These are phyloP conservation scores for Lagocephalus sceleratus DNA, from an alignment of 2,797 vertebrate species.

Conservation along the genomic window DNA sequence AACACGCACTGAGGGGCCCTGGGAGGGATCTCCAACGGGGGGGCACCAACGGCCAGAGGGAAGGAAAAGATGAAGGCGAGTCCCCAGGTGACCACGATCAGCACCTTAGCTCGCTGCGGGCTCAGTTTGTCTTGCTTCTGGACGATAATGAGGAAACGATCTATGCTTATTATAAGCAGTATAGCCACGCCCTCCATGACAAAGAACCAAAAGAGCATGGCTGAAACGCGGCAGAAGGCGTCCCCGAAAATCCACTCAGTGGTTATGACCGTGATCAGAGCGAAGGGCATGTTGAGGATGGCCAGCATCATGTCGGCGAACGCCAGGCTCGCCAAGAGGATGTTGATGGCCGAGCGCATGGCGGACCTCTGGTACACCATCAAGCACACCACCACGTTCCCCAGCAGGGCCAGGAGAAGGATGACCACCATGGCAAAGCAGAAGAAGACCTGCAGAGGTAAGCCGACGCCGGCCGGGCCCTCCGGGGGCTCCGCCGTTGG, in stretches of 20 bases:
- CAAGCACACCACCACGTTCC: conserved; percentile 94
- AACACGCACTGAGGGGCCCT: conserved; percentile 96
- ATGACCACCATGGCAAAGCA: conserved; percentile 86
- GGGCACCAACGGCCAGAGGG: conserved; percentile 87
- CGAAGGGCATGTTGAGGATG: conserved; percentile 93
- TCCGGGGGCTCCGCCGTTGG: conserved; percentile 58
- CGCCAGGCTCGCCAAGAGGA: conserved; percentile 93
- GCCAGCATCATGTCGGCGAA: conserved; percentile 96
- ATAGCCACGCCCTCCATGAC: conserved; percentile 92
- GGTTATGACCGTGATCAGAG: conserved; percentile 87
- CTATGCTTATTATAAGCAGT: conserved; percentile 96
- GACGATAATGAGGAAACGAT: conserved; percentile 96
- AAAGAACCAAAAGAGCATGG: conserved; percentile 98
- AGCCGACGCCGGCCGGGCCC: conserved; percentile 73
- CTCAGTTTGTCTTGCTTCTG: conserved; percentile 95
- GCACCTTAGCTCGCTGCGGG: conserved; percentile 89
- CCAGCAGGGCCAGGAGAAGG: conserved; percentile 86
- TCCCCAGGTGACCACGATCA: conserved; percentile 90
- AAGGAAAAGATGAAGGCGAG: conserved; percentile 87
- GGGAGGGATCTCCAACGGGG: conserved; percentile 85
- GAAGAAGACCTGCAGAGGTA: conserved; percentile 91
- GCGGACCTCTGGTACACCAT: conserved; percentile 98
- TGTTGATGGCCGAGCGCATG: conserved; percentile 98
- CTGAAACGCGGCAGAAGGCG: conserved; percentile 87
- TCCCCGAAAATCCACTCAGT: conserved; percentile 92